Evolutionary conservation across 2,797 vertebrate genomes (phyloP).

Genomic region (Xenentodon cancila): DNA sequence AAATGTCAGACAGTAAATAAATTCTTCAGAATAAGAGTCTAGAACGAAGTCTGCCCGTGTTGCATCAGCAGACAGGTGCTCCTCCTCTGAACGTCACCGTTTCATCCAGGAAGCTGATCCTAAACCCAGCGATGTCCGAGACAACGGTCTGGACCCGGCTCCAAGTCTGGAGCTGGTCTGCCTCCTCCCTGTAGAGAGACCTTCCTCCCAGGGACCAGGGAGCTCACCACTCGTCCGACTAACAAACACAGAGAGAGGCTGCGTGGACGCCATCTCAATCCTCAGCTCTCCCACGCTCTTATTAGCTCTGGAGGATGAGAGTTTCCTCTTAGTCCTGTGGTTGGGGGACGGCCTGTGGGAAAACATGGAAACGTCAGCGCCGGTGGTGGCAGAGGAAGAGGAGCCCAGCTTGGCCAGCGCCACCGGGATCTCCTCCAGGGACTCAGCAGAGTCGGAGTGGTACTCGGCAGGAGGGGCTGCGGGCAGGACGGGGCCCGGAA

Average conservation of each 20-base stretch:
- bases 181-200: conserved; percentile 45
- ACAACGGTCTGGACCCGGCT: conserved; percentile 30
- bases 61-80: neutral
- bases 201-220: conserved; percentile 17
- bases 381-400: conserved; percentile 42
- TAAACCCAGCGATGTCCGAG: conserved; percentile 34
- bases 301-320: conserved; percentile 25
- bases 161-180: conserved; percentile 29
- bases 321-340: conserved; percentile 78
- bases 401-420: conserved; percentile 88
- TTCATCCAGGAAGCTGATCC: conserved; percentile 31
- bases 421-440: conserved; percentile 92
- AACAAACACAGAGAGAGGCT: conserved; percentile 82
- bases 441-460: conserved; percentile 90
- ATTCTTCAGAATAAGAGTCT: conserved; percentile 16
- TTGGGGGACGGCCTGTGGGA: conserved; percentile 50
- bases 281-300: conserved; percentile 48
- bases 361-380: neutral
- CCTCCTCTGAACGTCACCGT: conserved; percentile 11
- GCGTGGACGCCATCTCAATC: conserved; percentile 78
- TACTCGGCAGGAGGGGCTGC: conserved; percentile 84
- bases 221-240: conserved; percentile 84
- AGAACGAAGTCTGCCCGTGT: conserved; percentile 20
- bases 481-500: conserved; percentile 69
- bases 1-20: conserved; percentile 52